Evolutionary conservation across 1,140 invertebrate genomes (phyloP), one percentile per base, ranked within the genome.

Genomic region (Sminthurinus signatus): DNA sequence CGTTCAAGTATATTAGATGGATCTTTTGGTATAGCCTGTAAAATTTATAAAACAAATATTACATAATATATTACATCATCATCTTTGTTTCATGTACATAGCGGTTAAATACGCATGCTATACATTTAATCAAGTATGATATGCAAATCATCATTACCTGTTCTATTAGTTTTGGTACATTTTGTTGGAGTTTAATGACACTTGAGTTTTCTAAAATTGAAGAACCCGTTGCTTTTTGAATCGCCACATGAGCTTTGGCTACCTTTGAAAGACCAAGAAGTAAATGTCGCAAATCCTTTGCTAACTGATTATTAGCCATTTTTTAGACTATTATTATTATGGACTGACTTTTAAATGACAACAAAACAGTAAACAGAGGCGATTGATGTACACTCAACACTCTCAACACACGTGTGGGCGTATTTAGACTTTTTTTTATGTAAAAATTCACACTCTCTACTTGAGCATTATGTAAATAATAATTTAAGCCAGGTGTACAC

Each of bases 121-220:
- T n/a, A n/a, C n/a, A n/a, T n/a, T n/a, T n/a, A n/a, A n/a, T n/a
- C n/a, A n/a, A n/a, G n/a, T n/a, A n/a, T n/a, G n/a, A n/a, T n/a
- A n/a, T n/a, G n/a, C n/a, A n/a, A n/a, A n/a, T n/a, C n/a, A n/a
- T n/a, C n/a, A n/a, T 62, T 48, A 65, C 64, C 28, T 64, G 50
- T 51, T 61, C 31, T 5, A 65, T 0, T 21, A 25, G 23, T 68
- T 42, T 51, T 4, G 46, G 72, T 66, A 59, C 65, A 64, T 72
- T 64, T 62, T 79, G 73, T 46, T 80, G 59, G 36, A 80, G 64
- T 54, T 78, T 77, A 61, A 76, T 81, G 23, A 85, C 65, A 73
- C 80, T 85, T 29, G 84, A 86, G 70, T 84, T 85, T 74, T 78
- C 76, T 81, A 84, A 84, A 65, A 84, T 75, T 69, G 80, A 73